phyloP scores from a whole-genome alignment of 2,888 invertebrate genomes.

The Ephialtes manifestator region DNA sequence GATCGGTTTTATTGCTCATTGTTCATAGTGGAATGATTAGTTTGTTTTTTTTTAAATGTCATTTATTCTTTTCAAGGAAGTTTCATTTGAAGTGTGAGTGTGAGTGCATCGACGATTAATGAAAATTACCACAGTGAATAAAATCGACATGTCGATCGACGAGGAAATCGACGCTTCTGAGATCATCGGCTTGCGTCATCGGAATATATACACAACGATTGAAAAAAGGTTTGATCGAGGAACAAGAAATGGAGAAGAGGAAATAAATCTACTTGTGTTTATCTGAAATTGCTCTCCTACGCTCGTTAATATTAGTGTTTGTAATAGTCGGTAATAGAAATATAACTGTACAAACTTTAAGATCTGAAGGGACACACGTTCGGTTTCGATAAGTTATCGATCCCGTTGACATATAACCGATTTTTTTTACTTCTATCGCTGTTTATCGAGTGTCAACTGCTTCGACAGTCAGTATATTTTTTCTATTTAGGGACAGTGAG shows the following conservation, averaged over 20 bases:
- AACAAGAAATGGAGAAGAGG: neutral
- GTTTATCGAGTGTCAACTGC: neutral
- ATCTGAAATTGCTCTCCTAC: conserved; percentile 56
- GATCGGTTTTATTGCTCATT: conserved; percentile 46
- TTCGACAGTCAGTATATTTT: neutral
- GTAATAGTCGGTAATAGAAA: conserved; percentile 10
- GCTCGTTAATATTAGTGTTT: conserved; percentile 16
- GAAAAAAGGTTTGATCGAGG: conserved; percentile 57
- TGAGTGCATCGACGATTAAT: conserved; percentile 29
- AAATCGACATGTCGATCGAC: conserved; percentile 52
- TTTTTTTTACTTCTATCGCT: neutral
- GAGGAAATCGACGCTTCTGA: conserved; percentile 42
- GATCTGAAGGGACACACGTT: neutral
- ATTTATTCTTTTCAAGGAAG: conserved; percentile 5
- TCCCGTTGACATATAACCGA: neutral
- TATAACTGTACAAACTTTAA: neutral
- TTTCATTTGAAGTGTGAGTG: conserved; percentile 28
- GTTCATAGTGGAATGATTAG: conserved; percentile 38
- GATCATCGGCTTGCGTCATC: conserved; percentile 54
- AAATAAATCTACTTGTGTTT: conserved; percentile 32
- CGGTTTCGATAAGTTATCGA: conserved; percentile 14
- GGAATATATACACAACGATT: conserved; percentile 39
- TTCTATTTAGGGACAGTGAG: neutral
- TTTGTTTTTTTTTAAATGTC: neutral
- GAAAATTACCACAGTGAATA: conserved; percentile 9